A percentile compares a stretch with the other conserved stretches of the same genome.
phyloP scores from a whole-genome alignment of 2,113 vertebrate genomes.

The Cisticola juncidis region DNA sequence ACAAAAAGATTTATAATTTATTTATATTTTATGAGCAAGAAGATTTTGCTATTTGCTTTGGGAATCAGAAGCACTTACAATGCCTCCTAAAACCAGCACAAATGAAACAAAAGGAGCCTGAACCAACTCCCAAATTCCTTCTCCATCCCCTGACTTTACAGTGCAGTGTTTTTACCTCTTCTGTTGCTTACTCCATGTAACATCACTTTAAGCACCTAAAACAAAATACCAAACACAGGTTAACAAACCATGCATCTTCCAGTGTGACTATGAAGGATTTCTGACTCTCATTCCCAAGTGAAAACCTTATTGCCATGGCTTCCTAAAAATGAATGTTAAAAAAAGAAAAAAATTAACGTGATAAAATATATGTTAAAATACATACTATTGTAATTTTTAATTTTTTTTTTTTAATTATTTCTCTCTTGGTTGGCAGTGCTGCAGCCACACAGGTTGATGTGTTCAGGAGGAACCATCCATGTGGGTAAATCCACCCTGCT shows the following conservation, averaged over 20 bases:
- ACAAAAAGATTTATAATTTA: neutral
- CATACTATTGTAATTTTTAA: neutral
- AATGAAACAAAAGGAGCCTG: neutral
- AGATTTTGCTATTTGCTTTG: conserved; percentile 9
- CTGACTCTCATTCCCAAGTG: neutral
- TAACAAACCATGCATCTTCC: neutral
- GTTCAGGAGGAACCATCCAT: neutral
- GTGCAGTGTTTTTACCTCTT: neutral
- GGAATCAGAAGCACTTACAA: neutral
- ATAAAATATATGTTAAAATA: neutral
- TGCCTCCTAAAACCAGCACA: neutral
- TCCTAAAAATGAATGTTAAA: neutral
- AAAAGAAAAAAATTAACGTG: neutral
- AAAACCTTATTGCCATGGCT: neutral
- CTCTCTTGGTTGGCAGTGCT: neutral
- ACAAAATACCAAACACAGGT: neutral
- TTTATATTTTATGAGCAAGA: conserved; percentile 23
- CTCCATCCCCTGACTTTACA: neutral
- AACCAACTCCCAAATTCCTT: neutral
- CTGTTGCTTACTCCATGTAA: neutral
- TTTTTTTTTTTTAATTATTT: neutral
- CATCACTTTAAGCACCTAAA: neutral
- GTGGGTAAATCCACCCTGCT: neutral
- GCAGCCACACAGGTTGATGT: neutral
- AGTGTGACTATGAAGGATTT: neutral